phyloP scores from a whole-genome alignment of 2,797 vertebrate species.

The Spondyliosoma cantharus region DNA sequence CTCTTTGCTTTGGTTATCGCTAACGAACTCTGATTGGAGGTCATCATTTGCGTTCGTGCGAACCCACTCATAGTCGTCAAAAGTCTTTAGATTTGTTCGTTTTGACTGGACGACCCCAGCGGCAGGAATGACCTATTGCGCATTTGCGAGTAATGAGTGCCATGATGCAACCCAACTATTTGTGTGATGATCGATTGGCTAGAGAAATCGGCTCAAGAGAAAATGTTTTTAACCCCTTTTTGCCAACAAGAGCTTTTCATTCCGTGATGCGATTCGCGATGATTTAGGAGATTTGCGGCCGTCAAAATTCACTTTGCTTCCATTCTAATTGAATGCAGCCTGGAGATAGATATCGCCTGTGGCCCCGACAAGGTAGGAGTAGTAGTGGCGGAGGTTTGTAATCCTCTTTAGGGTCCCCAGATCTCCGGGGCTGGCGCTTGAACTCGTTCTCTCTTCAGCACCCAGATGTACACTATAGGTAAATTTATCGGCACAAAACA shows the following conservation, averaged over 20 bases:
- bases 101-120: no score
- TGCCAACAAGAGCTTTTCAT: neutral
- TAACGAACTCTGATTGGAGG: no score
- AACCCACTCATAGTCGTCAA: no score
- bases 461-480: constrained; percentile 53
- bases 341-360: constrained; percentile 32
- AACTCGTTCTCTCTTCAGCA: constrained; percentile 40
- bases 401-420: constrained; percentile 52
- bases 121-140: no score
- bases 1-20: no score
- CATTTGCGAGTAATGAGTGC: neutral
- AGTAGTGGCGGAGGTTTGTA: constrained; percentile 34
- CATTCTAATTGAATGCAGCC: constrained; percentile 13
- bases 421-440: constrained; percentile 36
- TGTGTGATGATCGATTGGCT: neutral
- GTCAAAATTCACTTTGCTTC: neutral
- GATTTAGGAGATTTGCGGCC: constrained; percentile 5
- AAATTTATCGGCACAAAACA: constrained; percentile 74
- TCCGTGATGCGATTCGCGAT: constrained; percentile 2
- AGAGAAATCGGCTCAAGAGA: neutral
- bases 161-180: neutral
- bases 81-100: no score
- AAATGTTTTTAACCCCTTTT: constrained; percentile 1
- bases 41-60: no score
- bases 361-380: constrained; percentile 15